phyloP scores from a whole-genome alignment of 1,140 invertebrate genomes.

The Diabrotica virgifera region DNA sequence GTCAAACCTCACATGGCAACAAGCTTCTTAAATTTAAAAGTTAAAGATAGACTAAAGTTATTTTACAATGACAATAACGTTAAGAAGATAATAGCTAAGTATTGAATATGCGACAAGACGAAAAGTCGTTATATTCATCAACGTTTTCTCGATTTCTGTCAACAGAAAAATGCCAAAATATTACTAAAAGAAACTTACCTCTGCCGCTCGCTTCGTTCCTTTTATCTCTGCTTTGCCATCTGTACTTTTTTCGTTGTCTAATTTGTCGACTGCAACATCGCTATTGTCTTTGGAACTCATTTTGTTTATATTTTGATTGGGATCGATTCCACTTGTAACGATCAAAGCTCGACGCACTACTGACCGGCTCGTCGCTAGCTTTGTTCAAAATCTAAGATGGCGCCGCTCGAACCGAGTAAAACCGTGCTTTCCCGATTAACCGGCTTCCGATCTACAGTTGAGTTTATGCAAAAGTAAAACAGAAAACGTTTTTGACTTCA shows the following conservation, averaged over 20 bases:
- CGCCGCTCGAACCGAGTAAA: slow-evolving; percentile 65
- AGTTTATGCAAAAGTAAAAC: slow-evolving; percentile 26
- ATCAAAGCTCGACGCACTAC: slow-evolving; percentile 58
- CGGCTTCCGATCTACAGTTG: slow-evolving; percentile 29
- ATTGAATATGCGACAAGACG: too few relatives aligned
- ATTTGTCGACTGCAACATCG: slow-evolving; percentile 79
- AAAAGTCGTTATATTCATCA: too few relatives aligned
- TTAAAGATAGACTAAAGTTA: not conserved
- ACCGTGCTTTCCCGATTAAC: slow-evolving; percentile 55
- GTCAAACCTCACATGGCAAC: slow-evolving; percentile 35
- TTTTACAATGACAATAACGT: not conserved
- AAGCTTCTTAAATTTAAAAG: slow-evolving; percentile 20
- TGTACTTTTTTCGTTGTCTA: slow-evolving; percentile 68
- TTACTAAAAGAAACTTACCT: slow-evolving; percentile 61
- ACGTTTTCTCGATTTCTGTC: too few relatives aligned
- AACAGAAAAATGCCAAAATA: too few relatives aligned
- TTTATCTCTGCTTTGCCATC: slow-evolving; percentile 79
- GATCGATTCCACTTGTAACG: slow-evolving; percentile 48
- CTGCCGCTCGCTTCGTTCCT: slow-evolving; percentile 81
- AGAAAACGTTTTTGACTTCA: slow-evolving; percentile 5
- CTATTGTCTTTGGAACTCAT: slow-evolving; percentile 85
- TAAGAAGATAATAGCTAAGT: not conserved
- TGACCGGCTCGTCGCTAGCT: slow-evolving; percentile 59
- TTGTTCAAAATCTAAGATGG: slow-evolving; percentile 82
- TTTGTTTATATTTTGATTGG: slow-evolving; percentile 55